Base-by-base conservation (phyloP, 2,888 invertebrate species). In the Epirrita christyi region DNA sequence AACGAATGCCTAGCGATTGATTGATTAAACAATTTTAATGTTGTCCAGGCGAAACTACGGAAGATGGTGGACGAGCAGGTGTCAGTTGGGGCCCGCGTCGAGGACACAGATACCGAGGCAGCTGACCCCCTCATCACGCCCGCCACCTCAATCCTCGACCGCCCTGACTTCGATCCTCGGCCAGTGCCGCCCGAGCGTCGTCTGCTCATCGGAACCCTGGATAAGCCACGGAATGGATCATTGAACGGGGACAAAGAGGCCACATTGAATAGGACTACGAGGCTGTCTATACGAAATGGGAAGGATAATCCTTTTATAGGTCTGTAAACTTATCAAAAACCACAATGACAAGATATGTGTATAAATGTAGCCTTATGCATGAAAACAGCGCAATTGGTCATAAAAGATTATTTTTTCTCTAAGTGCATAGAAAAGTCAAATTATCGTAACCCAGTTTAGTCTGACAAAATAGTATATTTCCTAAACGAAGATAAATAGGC, bases 41-140 rank as follows among this genome's bases (percentile, higher is more conserved):
- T 46, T 61, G 72, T 13, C 13, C 92, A 96, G 95, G 94, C 94
- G 90, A 96, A 96, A 93, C 95, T 96, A 85, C 94, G 96, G 92
- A 96, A 96, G 92, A 97, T 97, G 97, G 96, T 97, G 81, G 97
- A 97, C 92, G 97, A 97, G 93, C 96, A 97, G 93, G 94, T 95
- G 81, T 93, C 95, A 72, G 94, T 94, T 70, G 92, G 93, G 54
- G 88, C 94, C 47, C 93, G 94, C 67, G 93, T 94, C 66, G 95
- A 95, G 56, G 89, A 91, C 55, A 76, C 86, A 46, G 88, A 89
- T 69, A 88, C 92, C 0, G 91, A 92, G 69, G 88, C 92, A 5
- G 92, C 92, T 6, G 92, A 93, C 67, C 93, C 93, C 1, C 90
- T 92, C 66, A 92, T 92, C 77, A 92, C 93, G n/a, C 93, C 93